Evolutionary conservation across 2,888 invertebrate genomes (phyloP), one percentile per base, ranked within the genome.

Genomic region (Lepidocyrtinus sp.): DNA sequence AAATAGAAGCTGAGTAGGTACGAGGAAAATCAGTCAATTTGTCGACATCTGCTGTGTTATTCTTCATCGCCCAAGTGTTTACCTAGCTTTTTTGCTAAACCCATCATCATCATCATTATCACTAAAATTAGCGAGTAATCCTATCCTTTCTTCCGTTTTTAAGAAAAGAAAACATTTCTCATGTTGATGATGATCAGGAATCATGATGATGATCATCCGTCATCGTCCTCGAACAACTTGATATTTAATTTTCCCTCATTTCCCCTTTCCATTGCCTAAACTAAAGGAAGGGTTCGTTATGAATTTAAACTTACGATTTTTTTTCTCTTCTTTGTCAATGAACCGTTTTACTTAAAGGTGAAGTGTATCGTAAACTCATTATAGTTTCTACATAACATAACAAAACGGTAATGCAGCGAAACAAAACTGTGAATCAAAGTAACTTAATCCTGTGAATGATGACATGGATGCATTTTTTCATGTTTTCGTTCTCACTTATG

Each of bases 311-410:
- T 22, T 64, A 22, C 7, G 24, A 46, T 67, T 67, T 45, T 65
- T 22, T 65, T 27, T 64, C 64, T 24, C 64, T 64, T n/a, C n/a
- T n/a, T n/a, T n/a, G n/a, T n/a, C n/a, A 36, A 36, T 36, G 36
- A 36, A 36, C 36, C 36, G 36, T 36, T 36, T 36, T 36, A 36
- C 12, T 9, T 9, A 36, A 36, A 36, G 12, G 36, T 12, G 5
- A 36, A 12, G 36, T 36, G 36, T 36, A 36, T 36, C 36, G 36
- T 36, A 5, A 36, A 9, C 36, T 36, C 36, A 36, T 36, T 12
- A 36, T 36, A 9, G 5, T 9, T 36, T 36, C 36, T 36, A 9
- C 36, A 36, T 36, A 36, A 36, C 36, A 36, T 36, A 36, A 36
- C 36, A 36, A 36, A 36, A 36, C 36, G 36, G 12, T 9, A 36